phyloP scores from a whole-genome alignment of 2,113 vertebrate genomes.

The Maccullochella peelii region DNA sequence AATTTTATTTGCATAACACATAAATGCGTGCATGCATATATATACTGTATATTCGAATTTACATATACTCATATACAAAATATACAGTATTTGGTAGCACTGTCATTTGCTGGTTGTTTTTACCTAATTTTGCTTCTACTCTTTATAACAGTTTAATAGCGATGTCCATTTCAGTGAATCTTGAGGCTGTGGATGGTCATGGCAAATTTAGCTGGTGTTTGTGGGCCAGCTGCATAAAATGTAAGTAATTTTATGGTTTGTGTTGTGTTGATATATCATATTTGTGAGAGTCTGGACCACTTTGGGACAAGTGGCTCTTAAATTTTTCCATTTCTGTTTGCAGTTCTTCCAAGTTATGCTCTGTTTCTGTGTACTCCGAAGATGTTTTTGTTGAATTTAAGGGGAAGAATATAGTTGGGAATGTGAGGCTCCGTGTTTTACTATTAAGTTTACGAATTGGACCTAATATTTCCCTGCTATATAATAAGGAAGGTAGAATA shows the following conservation, averaged over 20 bases:
- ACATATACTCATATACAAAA: background rate
- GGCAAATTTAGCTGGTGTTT: background rate
- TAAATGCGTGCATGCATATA: background rate
- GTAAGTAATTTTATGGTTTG: background rate
- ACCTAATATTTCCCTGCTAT: background rate
- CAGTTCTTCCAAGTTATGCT: background rate
- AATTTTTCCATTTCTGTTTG: background rate
- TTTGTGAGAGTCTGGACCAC: background rate
- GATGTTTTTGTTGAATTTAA: background rate
- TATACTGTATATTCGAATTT: background rate
- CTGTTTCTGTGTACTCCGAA: background rate
- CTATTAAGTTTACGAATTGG: background rate
- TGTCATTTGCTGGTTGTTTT: background rate
- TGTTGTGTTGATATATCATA: background rate
- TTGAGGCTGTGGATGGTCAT: background rate
- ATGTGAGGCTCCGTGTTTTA: background rate
- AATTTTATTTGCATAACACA: conserved; percentile 3
- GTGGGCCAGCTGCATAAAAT: background rate
- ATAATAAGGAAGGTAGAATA: background rate
- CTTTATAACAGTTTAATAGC: background rate
- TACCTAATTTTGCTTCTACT: background rate
- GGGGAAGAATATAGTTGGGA: background rate
- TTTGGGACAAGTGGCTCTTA: background rate
- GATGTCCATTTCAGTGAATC: background rate
- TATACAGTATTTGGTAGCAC: background rate